These are phyloP conservation scores for Homarus gammarus DNA, from an alignment of 2,888 invertebrate genomes.

Conservation along the genomic window DNA sequence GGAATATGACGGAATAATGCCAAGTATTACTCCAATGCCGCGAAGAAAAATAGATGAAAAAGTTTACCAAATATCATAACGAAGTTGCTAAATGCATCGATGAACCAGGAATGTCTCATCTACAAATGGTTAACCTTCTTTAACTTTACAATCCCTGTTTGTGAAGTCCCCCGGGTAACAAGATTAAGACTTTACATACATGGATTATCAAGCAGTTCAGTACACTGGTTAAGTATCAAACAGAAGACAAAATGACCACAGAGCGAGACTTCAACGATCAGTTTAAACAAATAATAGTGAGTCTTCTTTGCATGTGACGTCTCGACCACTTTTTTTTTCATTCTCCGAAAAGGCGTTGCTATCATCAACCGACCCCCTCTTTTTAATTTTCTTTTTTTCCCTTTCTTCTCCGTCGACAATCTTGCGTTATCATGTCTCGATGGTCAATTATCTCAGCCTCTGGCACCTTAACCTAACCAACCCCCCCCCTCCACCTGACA, in stretches of 20 bases:
- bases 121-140: no score
- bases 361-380: conserved; percentile 5
- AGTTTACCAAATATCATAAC: background rate
- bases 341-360: conserved; percentile 31
- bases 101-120: background rate
- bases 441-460: conserved; percentile 41
- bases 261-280: background rate
- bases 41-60: background rate
- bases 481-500: background rate
- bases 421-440: conserved; percentile 29
- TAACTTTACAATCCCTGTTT: no score
- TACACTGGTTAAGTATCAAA: no score
- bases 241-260: background rate
- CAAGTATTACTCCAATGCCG: background rate
- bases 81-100: background rate
- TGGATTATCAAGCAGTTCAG: no score
- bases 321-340: conserved; percentile 4
- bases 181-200: no score
- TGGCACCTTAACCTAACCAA: conserved; percentile 14
- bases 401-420: background rate
- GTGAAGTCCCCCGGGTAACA: no score
- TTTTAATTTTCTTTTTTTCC: conserved; percentile 6
- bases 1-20: conserved; percentile 12
- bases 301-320: background rate
- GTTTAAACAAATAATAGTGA: background rate